phyloP scores from a whole-genome alignment of 2,888 invertebrate species.

The Itoplectis maculator region DNA sequence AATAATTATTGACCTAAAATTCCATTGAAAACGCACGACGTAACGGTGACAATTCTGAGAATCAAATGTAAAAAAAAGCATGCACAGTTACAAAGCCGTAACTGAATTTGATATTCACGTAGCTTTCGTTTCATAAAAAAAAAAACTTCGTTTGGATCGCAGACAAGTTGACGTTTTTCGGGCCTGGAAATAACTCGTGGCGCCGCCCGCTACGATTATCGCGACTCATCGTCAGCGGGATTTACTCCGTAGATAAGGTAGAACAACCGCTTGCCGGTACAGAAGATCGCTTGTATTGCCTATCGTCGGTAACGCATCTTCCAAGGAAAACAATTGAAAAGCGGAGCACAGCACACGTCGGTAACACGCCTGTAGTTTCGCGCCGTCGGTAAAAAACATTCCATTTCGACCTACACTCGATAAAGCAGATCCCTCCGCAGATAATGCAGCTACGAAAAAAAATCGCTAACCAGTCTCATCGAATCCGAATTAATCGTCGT shows the following conservation, averaged over 20 bases:
- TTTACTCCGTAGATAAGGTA: neutral
- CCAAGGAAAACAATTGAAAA: no score
- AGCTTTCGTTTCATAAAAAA: no score
- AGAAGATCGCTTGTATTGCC: neutral
- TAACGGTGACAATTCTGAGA: no score
- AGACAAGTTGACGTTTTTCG: neutral
- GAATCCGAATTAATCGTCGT: constrained; percentile 23
- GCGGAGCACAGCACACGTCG: neutral
- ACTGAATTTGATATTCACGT: no score
- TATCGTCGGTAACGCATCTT: neutral
- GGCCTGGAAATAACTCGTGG: neutral
- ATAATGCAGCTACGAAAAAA: neutral
- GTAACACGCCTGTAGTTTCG: neutral
- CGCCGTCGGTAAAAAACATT: constrained; percentile 8
- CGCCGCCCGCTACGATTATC: neutral
- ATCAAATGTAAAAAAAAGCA: no score
- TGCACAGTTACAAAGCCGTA: no score
- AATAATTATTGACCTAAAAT: no score
- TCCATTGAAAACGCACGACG: no score
- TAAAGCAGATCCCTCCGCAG: neutral
- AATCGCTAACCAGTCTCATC: neutral
- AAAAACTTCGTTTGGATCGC: neutral
- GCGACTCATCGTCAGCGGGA: neutral
- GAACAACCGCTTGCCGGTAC: neutral
- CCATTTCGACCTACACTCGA: neutral